Conservation (phyloP, 2,797 vertebrate species). For the Taeniopygia guttata region DNA sequence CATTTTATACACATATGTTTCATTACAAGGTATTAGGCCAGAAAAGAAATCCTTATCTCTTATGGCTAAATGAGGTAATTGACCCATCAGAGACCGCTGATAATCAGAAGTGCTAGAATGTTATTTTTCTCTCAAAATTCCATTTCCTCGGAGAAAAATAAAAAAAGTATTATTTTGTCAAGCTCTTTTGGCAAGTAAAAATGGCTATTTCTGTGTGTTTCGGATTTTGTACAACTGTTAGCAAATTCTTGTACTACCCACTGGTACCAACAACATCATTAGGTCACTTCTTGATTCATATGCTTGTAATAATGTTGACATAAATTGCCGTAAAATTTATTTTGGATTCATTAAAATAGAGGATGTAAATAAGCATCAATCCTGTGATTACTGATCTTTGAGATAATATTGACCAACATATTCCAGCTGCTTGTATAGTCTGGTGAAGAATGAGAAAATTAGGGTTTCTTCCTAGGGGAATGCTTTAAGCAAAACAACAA, state of each 20-base stretch:
- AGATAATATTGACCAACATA: background rate
- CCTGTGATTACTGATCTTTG: background rate
- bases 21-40: background rate
- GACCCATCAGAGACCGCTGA: background rate
- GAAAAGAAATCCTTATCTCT: background rate
- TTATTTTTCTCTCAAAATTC: background rate
- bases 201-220: background rate
- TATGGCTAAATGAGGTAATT: background rate
- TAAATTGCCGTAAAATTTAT: background rate
- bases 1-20: background rate
- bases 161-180: background rate
- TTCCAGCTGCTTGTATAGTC: background rate
- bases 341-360: background rate
- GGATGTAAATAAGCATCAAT: background rate
- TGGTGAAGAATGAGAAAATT: background rate
- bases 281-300: background rate
- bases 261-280: background rate
- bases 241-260: background rate
- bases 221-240: background rate
- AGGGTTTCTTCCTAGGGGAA: fast-evolving
- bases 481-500: background rate
- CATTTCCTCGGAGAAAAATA: background rate
- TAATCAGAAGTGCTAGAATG: background rate
- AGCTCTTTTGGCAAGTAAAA: background rate
- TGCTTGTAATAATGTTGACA: background rate